Conservation (phyloP, 2,113 vertebrate species). For the Malurus cyaneus region DNA sequence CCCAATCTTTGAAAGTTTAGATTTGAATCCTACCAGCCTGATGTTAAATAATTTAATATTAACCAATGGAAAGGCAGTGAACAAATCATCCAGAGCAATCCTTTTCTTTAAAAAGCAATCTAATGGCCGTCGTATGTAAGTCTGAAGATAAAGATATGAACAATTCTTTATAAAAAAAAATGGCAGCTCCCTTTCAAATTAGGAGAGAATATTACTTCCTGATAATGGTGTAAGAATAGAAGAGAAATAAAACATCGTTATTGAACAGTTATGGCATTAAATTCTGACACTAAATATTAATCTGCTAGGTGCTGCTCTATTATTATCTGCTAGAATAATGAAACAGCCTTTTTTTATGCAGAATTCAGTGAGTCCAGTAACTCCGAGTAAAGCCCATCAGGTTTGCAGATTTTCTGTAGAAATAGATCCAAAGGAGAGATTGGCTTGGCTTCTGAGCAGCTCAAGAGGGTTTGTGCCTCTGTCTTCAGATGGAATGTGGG, state of each 20-base stretch:
- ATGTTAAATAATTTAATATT: conserved; percentile 55
- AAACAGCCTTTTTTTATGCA: neutral
- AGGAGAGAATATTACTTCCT: conserved; percentile 38
- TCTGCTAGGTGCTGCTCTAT: conserved; percentile 28
- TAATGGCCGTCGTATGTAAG: neutral
- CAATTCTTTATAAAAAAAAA: conserved; percentile 9
- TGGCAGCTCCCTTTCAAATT: conserved; percentile 35
- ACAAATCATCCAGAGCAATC: conserved; percentile 33
- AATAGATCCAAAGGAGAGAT: neutral
- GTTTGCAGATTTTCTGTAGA: neutral
- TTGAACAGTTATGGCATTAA: conserved; percentile 61
- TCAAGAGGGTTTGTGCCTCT: neutral
- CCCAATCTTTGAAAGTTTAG: conserved; percentile 26
- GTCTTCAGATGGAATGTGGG: neutral
- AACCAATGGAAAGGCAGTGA: conserved; percentile 29
- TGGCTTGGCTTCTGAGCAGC: neutral
- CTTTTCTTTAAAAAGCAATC: conserved; percentile 36
- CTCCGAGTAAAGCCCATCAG: neutral
- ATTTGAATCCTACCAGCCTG: conserved; percentile 24
- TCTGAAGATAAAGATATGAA: conserved; percentile 36
- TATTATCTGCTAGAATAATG: conserved; percentile 37
- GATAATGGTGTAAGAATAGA: conserved; percentile 39
- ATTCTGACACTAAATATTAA: conserved; percentile 62
- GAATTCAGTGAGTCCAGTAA: neutral
- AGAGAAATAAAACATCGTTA: conserved; percentile 57